These are phyloP conservation scores for Macrotis lagotis DNA, from an alignment of 2,113 vertebrate genomes.

Conservation along the genomic window DNA sequence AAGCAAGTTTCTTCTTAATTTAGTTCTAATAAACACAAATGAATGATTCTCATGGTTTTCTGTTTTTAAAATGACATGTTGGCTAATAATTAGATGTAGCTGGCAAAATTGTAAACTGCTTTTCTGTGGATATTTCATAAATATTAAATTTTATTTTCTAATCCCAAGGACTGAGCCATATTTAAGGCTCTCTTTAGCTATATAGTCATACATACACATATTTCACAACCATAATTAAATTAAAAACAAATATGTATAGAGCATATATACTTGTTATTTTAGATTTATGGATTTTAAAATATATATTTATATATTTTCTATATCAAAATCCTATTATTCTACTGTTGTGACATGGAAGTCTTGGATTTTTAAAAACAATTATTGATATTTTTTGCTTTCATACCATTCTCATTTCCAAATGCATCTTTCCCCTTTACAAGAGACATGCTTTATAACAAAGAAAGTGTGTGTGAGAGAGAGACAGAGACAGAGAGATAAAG, in stretches of 20 bases:
- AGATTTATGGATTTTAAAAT: background rate
- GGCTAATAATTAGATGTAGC: slow-evolving; percentile 10
- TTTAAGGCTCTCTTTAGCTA: too few species aligned
- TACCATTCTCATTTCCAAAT: background rate
- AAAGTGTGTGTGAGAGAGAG: too few species aligned
- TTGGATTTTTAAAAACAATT: background rate
- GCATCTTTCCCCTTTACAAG: background rate
- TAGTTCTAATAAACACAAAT: background rate
- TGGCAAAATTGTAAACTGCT: background rate
- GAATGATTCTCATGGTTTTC: background rate
- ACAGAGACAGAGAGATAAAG: too few species aligned
- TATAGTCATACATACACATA: background rate
- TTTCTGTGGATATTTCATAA: slow-evolving; percentile 38
- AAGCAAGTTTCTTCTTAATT: slow-evolving; percentile 34
- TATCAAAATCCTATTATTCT: background rate
- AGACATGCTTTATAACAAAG: background rate
- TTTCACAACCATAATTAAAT: background rate
- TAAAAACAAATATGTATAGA: background rate
- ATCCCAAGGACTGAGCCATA: too few species aligned
- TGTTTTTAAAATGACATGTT: too few species aligned
- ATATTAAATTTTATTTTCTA: background rate
- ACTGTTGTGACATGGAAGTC: background rate
- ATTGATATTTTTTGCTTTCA: background rate
- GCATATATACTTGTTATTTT: too few species aligned
- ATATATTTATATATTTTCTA: background rate